Percentiles rank a stretch among this genome's conserved stretches.
Evolutionary conservation across 2,797 vertebrate genomes (phyloP).

Genomic region (Amphiprion clarkii): DNA sequence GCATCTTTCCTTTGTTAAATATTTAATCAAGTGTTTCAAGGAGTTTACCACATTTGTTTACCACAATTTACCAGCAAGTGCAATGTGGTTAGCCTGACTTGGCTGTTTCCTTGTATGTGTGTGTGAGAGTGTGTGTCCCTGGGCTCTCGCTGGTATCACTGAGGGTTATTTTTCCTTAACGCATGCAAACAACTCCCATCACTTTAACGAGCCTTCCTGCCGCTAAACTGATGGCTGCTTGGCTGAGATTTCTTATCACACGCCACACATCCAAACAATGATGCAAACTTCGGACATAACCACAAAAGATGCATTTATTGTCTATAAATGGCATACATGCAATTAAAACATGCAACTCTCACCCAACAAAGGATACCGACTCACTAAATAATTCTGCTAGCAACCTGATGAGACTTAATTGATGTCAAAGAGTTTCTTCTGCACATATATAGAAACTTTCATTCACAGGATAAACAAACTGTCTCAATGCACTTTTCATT

Average conservation of each 20-base stretch:
- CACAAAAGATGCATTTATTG: conserved; percentile 57
- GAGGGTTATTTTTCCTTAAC: conserved; percentile 73
- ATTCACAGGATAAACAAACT: conserved; percentile 32
- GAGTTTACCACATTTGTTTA: conserved; percentile 79
- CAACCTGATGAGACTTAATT: conserved; percentile 71
- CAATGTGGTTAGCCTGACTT: conserved; percentile 73
- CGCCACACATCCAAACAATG: conserved; percentile 69
- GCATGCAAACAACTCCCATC: conserved; percentile 73
- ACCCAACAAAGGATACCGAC: conserved; percentile 50
- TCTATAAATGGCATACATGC: conserved; percentile 51
- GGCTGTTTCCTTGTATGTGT: conserved; percentile 49
- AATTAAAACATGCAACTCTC: conserved; percentile 62
- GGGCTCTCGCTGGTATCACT: conserved; percentile 69
- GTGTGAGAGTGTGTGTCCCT: conserved; percentile 34
- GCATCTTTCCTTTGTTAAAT: conserved; percentile 76
- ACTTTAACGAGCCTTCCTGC: conserved; percentile 73
- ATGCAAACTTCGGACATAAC: conserved; percentile 79
- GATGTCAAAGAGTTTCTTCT: conserved; percentile 69
- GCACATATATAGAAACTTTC: conserved; percentile 45
- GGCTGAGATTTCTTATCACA: conserved; percentile 59
- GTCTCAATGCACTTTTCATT: conserved; percentile 31
- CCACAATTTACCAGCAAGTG: conserved; percentile 75
- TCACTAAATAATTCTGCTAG: conserved; percentile 40
- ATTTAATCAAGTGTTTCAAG: conserved; percentile 78
- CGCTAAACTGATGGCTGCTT: conserved; percentile 56